phyloP scores from a whole-genome alignment of 2,797 vertebrate genomes.

The Ficedula albicollis region DNA sequence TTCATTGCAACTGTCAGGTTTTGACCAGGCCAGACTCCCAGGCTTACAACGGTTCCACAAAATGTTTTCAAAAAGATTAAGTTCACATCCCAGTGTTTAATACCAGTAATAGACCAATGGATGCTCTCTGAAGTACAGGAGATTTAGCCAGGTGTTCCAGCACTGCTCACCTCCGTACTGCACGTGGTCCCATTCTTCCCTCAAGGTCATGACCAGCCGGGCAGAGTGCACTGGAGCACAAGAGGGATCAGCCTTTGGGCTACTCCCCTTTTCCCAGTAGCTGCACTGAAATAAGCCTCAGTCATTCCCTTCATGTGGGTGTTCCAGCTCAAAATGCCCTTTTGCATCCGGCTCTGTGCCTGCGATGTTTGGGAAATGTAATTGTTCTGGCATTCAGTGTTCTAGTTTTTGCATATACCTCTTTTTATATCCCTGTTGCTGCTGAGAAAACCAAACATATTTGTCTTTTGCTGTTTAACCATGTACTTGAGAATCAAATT shows the following conservation, averaged over 20 bases:
- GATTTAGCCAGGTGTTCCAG: background rate
- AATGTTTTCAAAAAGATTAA: background rate
- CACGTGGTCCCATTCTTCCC: background rate
- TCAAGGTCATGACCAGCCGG: background rate
- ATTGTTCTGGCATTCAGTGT: background rate
- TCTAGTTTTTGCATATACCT: background rate
- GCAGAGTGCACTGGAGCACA: background rate
- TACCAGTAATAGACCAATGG: background rate
- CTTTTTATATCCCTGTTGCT: background rate
- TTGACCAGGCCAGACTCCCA: background rate
- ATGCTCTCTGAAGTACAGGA: background rate
- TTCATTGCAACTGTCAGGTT: background rate
- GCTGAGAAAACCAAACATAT: conserved; percentile 21
- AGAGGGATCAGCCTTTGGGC: background rate
- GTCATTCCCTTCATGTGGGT: background rate
- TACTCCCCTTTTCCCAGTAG: background rate
- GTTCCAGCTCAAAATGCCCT: background rate
- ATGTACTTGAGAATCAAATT: conserved; percentile 9
- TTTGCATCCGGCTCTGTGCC: background rate
- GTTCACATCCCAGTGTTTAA: background rate
- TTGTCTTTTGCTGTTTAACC: conserved; percentile 9
- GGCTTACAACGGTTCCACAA: background rate
- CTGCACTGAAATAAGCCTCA: background rate
- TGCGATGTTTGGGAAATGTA: background rate
- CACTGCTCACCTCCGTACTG: background rate